A percentile compares a stretch with the other conserved stretches of the same genome.
Conservation (phyloP, 2,797 vertebrate genomes). For the Lacerta bilineata region DNA sequence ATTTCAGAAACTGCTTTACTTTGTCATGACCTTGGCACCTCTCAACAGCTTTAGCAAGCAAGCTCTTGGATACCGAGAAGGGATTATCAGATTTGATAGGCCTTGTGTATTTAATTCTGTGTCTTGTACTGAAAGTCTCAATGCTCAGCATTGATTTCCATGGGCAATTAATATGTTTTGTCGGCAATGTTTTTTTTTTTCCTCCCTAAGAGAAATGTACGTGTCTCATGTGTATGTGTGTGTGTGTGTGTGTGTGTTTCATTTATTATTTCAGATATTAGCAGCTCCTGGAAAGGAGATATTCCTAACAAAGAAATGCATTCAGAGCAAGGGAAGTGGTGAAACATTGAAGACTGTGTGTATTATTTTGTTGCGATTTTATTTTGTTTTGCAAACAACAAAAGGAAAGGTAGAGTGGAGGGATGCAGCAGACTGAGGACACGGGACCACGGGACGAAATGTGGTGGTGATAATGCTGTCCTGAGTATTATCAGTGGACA, state of each 20-base stretch:
- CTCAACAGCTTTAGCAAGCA: background rate
- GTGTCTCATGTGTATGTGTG: background rate
- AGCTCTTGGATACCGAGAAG: conserved; percentile 39
- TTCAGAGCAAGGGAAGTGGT: background rate
- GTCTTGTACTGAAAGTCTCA: conserved; percentile 46
- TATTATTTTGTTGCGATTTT: background rate
- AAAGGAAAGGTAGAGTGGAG: background rate
- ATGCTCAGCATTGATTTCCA: conserved; percentile 69
- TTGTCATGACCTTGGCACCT: conserved; percentile 64
- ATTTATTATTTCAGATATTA: conserved; percentile 56
- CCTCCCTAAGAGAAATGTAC: conserved; percentile 33
- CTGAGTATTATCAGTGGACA: too few species aligned
- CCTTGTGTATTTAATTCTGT: conserved; percentile 51
- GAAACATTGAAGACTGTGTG: conserved; percentile 15
- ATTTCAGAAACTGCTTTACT: conserved; percentile 33
- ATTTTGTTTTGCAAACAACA: background rate
- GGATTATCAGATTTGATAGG: conserved; percentile 66
- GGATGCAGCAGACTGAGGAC: background rate
- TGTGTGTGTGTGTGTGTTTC: conserved; percentile 29
- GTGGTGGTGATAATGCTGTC: too few species aligned
- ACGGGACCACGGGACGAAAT: too few species aligned
- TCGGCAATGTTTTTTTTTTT: conserved; percentile 18
- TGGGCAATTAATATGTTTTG: conserved; percentile 68
- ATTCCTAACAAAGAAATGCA: conserved; percentile 38
- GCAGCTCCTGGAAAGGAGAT: conserved; percentile 41